Evolutionary conservation across 1,140 invertebrate species (phyloP), one percentile per base, ranked within the genome.

Genomic region (Pseudomyrmex dendroicus): DNA sequence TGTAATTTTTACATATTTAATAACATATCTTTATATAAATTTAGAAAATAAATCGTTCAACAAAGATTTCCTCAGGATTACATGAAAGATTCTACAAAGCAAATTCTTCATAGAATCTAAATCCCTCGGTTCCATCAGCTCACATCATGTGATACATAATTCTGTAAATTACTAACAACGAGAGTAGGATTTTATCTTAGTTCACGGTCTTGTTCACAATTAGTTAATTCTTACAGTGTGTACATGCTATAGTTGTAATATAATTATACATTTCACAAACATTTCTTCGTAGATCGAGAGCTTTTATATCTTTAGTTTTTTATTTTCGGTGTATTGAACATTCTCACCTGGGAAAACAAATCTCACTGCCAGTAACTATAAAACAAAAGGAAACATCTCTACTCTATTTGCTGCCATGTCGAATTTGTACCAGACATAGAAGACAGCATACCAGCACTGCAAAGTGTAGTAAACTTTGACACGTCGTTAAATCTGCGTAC

Each of bases 151-250:
- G 52, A 63, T 83, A 89, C 84, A 84, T 77, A 73, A 62, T 89
- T 89, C 73, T 77, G 74, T 87, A 88, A 91, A 90, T 89, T 82
- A 62, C 89, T 91, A 92, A 91, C 88, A 91, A 92, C 85, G 73
- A 90, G 86, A 88, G 82, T 92, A 90, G 86, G 87, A 84, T 90
- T 83, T 84, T 83, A 86, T 83, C 77, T 89, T 91, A 90, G 66
- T 90, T 54, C 85, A 35, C 35, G 35, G 35, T 35, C 35, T 35
- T 88, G 88, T 87, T 84, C 84, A 88, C 77, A 85, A 90, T 88
- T 84, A 89, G 61, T 91, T 90, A 87, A 83, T 72, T 70, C 48
- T 83, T 86, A 89, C 4, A 44, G 20, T 78, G 35, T 35, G 35
- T 35, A 35, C 35, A n/a, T 46, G 70, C 46, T 87, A 88, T 20